These are phyloP conservation scores for Toxonevra muliebris DNA, from an alignment of 2,888 invertebrate species.

Conservation along the genomic window DNA sequence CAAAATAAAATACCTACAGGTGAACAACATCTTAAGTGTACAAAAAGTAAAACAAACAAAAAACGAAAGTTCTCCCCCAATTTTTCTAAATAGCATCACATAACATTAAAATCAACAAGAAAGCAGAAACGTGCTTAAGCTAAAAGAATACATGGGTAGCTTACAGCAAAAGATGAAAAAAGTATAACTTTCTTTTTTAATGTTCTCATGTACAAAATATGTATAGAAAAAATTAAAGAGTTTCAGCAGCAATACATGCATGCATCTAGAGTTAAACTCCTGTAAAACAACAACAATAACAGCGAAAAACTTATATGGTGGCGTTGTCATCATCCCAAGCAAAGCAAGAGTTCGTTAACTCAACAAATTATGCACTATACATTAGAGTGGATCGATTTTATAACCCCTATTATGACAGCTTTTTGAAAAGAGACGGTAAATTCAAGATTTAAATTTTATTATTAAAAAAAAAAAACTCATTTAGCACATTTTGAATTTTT, in stretches of 20 bases:
- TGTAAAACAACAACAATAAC: neutral
- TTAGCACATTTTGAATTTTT: no score
- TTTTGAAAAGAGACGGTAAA: no score
- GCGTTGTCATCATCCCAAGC: neutral
- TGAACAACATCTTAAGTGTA: constrained; percentile 60
- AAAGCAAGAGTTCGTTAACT: constrained; percentile 56
- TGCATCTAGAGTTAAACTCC: constrained; percentile 9
- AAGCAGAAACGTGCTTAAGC: constrained; percentile 34
- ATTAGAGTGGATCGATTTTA: no score
- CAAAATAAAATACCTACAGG: constrained; percentile 49
- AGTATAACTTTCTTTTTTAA: constrained; percentile 11
- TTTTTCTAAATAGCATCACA: constrained; percentile 49
- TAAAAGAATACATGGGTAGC: constrained; percentile 24
- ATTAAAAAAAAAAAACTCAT: no score
- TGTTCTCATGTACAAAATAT: neutral
- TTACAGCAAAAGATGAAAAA: constrained; percentile 14
- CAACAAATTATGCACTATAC: constrained; percentile 37
- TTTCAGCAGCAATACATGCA: constrained; percentile 9
- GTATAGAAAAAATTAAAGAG: constrained; percentile 8
- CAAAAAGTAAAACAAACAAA: constrained; percentile 52
- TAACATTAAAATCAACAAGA: constrained; percentile 20
- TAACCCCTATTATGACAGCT: no score
- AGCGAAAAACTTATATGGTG: no score
- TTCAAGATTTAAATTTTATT: no score
- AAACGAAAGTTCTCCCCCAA: constrained; percentile 62